Conservation (phyloP, 2,113 vertebrate species). For the Tragelaphus strepsiceros region DNA sequence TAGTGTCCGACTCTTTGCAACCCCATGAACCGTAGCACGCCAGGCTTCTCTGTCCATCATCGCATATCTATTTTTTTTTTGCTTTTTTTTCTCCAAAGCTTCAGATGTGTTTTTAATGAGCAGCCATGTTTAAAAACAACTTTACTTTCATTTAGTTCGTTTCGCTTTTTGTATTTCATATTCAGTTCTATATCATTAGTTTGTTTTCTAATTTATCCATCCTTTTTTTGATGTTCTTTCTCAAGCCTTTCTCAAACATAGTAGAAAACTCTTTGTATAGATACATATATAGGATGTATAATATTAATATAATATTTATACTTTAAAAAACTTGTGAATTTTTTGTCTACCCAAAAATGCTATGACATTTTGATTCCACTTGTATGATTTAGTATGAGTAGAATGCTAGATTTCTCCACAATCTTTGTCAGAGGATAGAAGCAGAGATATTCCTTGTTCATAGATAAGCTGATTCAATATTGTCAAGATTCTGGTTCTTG, state of each 20-base stretch:
- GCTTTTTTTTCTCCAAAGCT: background rate
- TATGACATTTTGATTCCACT: background rate
- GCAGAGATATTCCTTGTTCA: background rate
- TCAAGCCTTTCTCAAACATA: background rate
- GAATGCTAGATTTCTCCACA: background rate
- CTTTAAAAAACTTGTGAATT: background rate
- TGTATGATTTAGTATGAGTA: background rate
- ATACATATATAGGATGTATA: background rate
- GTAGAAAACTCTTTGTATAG: background rate
- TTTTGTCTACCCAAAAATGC: background rate
- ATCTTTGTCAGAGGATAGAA: background rate
- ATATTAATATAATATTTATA: background rate
- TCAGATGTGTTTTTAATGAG: background rate
- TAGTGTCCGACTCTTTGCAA: no score
- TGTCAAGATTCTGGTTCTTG: background rate
- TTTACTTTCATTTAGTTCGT: background rate
- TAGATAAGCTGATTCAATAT: background rate
- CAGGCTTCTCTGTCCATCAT: no score
- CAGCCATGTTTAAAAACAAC: background rate
- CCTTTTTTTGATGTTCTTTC: background rate
- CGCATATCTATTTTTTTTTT: background rate
- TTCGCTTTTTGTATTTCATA: background rate
- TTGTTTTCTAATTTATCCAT: background rate
- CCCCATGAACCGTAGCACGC: no score
- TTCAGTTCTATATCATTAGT: background rate